Conservation (phyloP, 2,797 vertebrate species). For the Eupleurogrammus muticus region DNA sequence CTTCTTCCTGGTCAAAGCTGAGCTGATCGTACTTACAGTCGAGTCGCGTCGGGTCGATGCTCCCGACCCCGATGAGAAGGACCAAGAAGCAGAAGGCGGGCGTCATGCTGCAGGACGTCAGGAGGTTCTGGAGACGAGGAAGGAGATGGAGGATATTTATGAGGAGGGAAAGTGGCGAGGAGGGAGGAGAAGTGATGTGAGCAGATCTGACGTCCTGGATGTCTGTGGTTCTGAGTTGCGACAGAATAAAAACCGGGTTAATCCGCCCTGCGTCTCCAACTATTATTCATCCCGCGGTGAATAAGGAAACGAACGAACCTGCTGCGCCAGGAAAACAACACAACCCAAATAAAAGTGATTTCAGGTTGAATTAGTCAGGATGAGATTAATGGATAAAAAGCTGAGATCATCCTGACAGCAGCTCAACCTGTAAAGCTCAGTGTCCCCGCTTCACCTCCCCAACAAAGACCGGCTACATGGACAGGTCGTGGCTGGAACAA, state of each 20-base stretch:
- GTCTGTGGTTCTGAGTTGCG: slow-evolving; percentile 56
- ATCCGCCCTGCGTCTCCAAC: slow-evolving; percentile 21
- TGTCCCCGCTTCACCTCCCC: no score
- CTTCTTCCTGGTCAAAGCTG: no score
- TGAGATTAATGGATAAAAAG: no score
- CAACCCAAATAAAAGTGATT: no score
- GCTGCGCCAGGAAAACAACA: no score
- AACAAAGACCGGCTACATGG: no score
- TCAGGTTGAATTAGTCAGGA: no score
- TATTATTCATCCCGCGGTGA: not conserved
- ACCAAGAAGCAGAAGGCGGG: slow-evolving; percentile 13
- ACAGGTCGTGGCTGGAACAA: no score
- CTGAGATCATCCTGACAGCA: not conserved
- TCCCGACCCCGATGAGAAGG: slow-evolving; percentile 19
- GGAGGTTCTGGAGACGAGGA: not conserved
- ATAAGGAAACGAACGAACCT: no score
- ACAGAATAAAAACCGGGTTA: slow-evolving; percentile 31
- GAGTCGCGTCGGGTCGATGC: not conserved
- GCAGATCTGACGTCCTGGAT: not conserved
- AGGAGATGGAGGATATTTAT: not conserved
- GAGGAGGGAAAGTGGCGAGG: slow-evolving; percentile 9
- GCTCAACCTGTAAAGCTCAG: not conserved
- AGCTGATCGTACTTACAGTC: slow-evolving; percentile 54
- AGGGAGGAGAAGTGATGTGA: slow-evolving; percentile 32
- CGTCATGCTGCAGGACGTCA: slow-evolving; percentile 40